Evolutionary conservation across 2,888 invertebrate genomes (phyloP).

Genomic region (Eupithecia tripunctaria): DNA sequence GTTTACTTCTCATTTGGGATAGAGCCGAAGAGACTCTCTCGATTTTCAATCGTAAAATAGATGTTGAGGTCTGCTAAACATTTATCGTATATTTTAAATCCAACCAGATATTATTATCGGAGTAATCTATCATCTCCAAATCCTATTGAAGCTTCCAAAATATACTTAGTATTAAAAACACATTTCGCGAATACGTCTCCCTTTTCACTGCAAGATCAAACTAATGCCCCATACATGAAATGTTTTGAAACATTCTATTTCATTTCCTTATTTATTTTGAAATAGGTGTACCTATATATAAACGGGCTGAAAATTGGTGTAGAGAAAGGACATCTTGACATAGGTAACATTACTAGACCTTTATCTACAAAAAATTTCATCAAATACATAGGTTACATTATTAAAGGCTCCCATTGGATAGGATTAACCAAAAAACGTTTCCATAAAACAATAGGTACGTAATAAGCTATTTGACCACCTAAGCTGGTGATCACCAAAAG

Average conservation of each 20-base stretch:
- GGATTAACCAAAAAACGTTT: no score
- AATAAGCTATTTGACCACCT: no score
- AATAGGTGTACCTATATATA: no score
- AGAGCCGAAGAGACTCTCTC: neutral
- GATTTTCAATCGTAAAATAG: neutral
- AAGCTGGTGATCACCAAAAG: no score
- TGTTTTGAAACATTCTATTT: neutral
- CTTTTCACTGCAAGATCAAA: neutral
- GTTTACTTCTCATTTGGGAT: neutral
- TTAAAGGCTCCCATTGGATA: no score
- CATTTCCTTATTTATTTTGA: no score
- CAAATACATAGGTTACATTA: no score
- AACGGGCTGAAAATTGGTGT: no score
- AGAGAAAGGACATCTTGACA: no score
- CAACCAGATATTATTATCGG: slow-evolving; percentile 41
- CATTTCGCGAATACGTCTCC: slow-evolving; percentile 51
- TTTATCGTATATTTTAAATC: slow-evolving; percentile 21
- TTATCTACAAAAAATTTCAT: no score
- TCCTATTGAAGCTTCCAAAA: slow-evolving; percentile 50
- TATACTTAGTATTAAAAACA: slow-evolving; percentile 71
- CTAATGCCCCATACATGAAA: neutral
- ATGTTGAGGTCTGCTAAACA: neutral
- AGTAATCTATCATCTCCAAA: slow-evolving; percentile 61
- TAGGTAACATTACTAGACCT: no score
- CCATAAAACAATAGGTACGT: no score